Percentiles rank a stretch among this genome's conserved stretches.
Evolutionary conservation across 2,888 invertebrate species (phyloP).

Genomic region (Zygaena filipendulae): DNA sequence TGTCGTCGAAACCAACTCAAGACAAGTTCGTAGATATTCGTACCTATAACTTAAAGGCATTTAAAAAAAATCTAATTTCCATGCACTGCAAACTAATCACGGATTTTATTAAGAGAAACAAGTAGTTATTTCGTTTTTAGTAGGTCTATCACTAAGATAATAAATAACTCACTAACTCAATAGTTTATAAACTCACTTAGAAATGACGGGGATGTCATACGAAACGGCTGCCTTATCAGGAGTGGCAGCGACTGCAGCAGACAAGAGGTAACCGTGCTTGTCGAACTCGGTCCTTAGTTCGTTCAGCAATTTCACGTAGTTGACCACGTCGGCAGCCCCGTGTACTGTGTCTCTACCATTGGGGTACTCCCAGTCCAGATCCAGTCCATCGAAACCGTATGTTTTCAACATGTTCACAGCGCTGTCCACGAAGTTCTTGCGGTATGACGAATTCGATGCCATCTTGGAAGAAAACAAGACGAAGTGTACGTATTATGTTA

Average conservation of each 20-base stretch:
- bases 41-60: too few species aligned
- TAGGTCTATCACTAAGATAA: too few species aligned
- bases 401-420: conserved; percentile 60
- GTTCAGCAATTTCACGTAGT: conserved; percentile 60
- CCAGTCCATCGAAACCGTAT: conserved; percentile 76
- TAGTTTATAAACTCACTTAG: conserved; percentile 57
- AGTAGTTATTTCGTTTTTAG: too few species aligned
- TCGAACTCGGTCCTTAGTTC: conserved; percentile 68
- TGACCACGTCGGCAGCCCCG: conserved; percentile 47
- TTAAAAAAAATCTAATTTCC: too few species aligned
- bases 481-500: too few species aligned
- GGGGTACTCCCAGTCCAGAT: conserved; percentile 81
- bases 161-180: too few species aligned
- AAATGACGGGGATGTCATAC: conserved; percentile 69
- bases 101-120: too few species aligned
- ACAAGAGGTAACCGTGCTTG: conserved; percentile 55
- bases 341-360: conserved; percentile 61
- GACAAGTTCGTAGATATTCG: too few species aligned
- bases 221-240: conserved; percentile 53
- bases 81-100: too few species aligned
- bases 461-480: too few species aligned
- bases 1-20: too few species aligned
- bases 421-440: conserved; percentile 67
- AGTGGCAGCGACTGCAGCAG: conserved; percentile 71
- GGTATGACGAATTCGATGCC: conserved; percentile 38